These are phyloP conservation scores for Litoditis marina DNA, from an alignment of 2,888 invertebrate genomes.

Conservation along the genomic window DNA sequence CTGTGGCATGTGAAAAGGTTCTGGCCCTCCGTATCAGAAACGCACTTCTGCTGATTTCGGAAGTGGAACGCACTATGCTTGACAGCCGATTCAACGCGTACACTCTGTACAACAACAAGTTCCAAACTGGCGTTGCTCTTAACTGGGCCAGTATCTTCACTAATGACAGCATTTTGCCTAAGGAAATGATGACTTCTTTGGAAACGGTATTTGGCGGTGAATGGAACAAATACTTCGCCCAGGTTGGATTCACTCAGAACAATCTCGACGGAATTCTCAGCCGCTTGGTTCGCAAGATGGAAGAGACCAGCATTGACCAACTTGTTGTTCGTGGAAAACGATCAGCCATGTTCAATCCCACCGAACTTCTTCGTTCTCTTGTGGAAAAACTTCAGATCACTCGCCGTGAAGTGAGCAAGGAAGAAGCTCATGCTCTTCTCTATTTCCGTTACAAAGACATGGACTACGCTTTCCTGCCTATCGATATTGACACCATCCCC, in stretches of 20 bases:
- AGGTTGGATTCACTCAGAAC: constrained; percentile 36
- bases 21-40: constrained; percentile 6
- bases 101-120: constrained; percentile 4
- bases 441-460: constrained; percentile 47
- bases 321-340: constrained; percentile 41
- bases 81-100: constrained; percentile 25
- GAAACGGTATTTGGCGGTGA: constrained; percentile 47
- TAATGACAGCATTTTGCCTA: constrained; percentile 44
- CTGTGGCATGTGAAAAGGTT: constrained; percentile 43
- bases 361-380: constrained; percentile 28
- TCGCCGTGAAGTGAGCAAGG: constrained; percentile 26
- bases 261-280: constrained; percentile 38
- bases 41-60: neutral
- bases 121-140: constrained; percentile 15
- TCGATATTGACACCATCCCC: constrained; percentile 44
- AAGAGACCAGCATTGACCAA: constrained; percentile 36
- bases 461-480: constrained; percentile 54
- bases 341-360: constrained; percentile 29
- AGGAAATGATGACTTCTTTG: constrained; percentile 42
- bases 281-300: constrained; percentile 23
- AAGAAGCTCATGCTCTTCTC: constrained; percentile 36
- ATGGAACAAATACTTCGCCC: constrained; percentile 38
- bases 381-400: constrained; percentile 31
- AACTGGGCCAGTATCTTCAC: constrained; percentile 46
- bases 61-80: constrained; percentile 5